Evolutionary conservation across 2,888 invertebrate species (phyloP).

Genomic region (Lobophora halterata): DNA sequence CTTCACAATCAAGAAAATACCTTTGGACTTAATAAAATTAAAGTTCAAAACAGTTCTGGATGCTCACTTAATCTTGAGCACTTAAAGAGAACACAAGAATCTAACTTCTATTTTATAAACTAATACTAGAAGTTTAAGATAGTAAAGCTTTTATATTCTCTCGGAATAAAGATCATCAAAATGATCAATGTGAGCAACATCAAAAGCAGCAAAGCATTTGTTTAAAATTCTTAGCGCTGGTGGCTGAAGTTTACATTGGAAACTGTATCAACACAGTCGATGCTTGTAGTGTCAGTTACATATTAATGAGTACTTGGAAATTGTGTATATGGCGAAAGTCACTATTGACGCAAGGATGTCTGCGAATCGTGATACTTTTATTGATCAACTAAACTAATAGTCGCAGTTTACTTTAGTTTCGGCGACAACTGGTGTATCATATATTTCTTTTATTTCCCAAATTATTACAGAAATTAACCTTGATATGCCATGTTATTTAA

Average conservation of each 20-base stretch:
- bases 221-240: constrained; percentile 17
- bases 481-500: too few relatives aligned
- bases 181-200: constrained; percentile 16
- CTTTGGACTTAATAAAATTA: too few relatives aligned
- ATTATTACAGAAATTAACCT: too few relatives aligned
- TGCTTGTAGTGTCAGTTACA: constrained; percentile 24
- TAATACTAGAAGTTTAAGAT: neutral
- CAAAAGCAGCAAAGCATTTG: constrained; percentile 19
- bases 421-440: too few relatives aligned
- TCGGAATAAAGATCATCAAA: constrained; percentile 10
- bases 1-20: too few relatives aligned
- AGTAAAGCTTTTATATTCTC: neutral
- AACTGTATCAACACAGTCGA: constrained; percentile 25
- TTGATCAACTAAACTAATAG: constrained; percentile 11
- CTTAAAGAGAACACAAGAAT: constrained; percentile 6
- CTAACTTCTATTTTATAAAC: neutral
- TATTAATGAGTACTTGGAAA: constrained; percentile 28
- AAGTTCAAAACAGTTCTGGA: too few relatives aligned
- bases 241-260: constrained; percentile 23
- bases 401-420: constrained; percentile 1
- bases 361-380: constrained; percentile 19
- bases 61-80: too few relatives aligned
- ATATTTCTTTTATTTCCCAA: too few relatives aligned
- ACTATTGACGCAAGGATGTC: constrained; percentile 19
- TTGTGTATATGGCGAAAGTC: constrained; percentile 26